Percentiles rank a stretch among this genome's conserved stretches.
phyloP scores from a whole-genome alignment of 35 echinoderm and acorn worm genomes.

The Ophiothrix spiculata region DNA sequence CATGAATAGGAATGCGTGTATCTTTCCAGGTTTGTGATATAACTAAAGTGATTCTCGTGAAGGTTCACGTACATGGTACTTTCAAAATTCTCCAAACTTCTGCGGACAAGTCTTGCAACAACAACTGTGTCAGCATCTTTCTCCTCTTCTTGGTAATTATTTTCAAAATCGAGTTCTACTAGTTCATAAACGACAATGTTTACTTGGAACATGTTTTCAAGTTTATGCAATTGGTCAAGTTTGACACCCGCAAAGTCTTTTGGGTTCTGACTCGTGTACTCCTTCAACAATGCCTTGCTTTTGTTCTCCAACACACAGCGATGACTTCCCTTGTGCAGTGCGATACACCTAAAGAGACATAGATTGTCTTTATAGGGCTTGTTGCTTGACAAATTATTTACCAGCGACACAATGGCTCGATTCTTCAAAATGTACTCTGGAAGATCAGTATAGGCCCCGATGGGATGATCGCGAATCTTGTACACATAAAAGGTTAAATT shows the following conservation, averaged over 20 bases:
- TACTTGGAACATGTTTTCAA: neutral
- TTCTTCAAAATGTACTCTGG: neutral
- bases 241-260: neutral
- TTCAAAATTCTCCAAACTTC: neutral
- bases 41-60: constrained; percentile 2
- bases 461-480: neutral
- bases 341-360: constrained; percentile 2
- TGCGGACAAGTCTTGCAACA: neutral
- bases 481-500: constrained; percentile 2
- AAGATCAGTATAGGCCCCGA: neutral
- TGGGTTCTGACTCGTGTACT: neutral
- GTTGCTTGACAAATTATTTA: neutral
- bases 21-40: neutral
- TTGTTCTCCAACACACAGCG: neutral
- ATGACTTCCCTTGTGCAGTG: neutral
- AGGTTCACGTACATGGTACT: neutral
- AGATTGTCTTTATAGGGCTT: constrained; percentile 25
- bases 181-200: constrained; percentile 8
- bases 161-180: neutral
- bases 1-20: neutral
- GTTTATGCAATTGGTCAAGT: neutral
- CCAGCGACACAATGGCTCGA: neutral
- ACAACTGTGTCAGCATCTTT: neutral
- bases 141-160: neutral
- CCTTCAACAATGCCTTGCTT: neutral